Evolutionary conservation across 2,113 vertebrate genomes (phyloP).

Genomic region (Macrotis lagotis): DNA sequence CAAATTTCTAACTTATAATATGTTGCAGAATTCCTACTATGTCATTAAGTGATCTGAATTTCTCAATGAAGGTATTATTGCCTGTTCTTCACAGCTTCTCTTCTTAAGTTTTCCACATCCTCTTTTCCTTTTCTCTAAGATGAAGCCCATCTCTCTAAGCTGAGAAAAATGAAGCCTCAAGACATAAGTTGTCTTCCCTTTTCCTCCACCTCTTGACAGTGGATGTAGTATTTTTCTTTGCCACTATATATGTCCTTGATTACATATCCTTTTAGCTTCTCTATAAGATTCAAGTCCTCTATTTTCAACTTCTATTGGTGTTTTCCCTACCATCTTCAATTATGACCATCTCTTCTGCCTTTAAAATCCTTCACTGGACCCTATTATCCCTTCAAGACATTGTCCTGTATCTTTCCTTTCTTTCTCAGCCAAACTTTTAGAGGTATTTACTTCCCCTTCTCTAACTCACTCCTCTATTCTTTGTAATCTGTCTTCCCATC

Average conservation of each 20-base stretch:
- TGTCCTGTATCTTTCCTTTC: background rate
- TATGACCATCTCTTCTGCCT: background rate
- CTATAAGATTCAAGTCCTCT: background rate
- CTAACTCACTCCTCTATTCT: background rate
- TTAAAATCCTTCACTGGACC: background rate
- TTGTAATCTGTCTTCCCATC: background rate
- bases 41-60: background rate
- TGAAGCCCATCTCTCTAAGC: background rate
- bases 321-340: background rate
- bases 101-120: background rate
- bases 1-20: background rate
- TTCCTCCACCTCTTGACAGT: too few relatives aligned
- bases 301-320: background rate
- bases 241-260: background rate
- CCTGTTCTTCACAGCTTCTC: background rate
- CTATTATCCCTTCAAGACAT: background rate
- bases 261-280: background rate
- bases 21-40: background rate
- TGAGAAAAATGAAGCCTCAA: background rate
- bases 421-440: background rate
- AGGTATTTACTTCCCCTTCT: background rate
- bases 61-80: background rate
- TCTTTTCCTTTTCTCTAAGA: background rate
- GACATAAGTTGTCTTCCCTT: background rate
- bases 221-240: too few relatives aligned